Evolutionary conservation across 2,888 invertebrate genomes (phyloP).

Genomic region (Latrodectus elegans): DNA sequence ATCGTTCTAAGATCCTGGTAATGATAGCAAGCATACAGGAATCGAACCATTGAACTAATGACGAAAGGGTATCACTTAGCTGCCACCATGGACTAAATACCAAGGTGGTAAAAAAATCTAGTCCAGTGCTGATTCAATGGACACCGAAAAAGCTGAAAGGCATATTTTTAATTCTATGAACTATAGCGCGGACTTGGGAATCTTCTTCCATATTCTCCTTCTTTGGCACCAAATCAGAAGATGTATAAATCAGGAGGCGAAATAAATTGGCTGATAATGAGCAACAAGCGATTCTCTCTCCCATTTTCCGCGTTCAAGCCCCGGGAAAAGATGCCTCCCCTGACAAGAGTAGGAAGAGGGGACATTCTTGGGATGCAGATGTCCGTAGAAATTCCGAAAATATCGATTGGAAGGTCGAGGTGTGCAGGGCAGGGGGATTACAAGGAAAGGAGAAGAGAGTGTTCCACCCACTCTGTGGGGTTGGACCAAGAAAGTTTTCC

Average conservation of each 20-base stretch:
- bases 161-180: not conserved
- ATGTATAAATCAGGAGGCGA: too few species aligned
- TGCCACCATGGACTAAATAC: not conserved
- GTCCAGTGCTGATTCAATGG: not conserved
- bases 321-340: not conserved
- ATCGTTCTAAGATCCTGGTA: too few species aligned
- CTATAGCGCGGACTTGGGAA: not conserved
- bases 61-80: not conserved
- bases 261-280: conserved; percentile 20
- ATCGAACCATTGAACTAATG: too few species aligned
- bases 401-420: conserved; percentile 18
- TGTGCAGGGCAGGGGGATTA: too few species aligned
- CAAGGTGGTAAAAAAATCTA: not conserved
- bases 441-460: not conserved
- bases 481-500: conserved; percentile 17
- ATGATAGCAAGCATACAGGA: too few species aligned
- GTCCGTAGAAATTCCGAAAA: conserved; percentile 17
- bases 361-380: not conserved
- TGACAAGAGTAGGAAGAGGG: not conserved
- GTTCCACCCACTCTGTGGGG: conserved; percentile 16
- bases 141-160: not conserved
- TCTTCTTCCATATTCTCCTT: not conserved
- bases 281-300: not conserved
- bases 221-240: not conserved
- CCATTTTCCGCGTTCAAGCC: not conserved